Base-by-base conservation (phyloP, 2,797 vertebrate genomes). In the Oreochromis mossambicus region DNA sequence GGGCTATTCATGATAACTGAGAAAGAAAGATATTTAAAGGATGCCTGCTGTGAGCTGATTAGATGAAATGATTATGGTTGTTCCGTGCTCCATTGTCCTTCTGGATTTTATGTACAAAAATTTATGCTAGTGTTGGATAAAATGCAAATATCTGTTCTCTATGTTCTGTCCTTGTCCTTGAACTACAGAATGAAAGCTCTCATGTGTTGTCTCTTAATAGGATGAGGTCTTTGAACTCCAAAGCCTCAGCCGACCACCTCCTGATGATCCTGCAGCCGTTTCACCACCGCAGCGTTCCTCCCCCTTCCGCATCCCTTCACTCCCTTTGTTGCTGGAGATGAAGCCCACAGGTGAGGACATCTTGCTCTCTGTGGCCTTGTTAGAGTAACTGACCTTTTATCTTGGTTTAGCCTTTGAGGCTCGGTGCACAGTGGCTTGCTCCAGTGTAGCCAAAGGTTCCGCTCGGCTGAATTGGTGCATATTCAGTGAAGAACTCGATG, bases 291-390 rank as follows among this genome's bases (percentile, higher is more conserved):
- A 63, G 75, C 78, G 77, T n/a, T 82, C 89, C 75, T 77, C 83
- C 46, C 54, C 29, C 79, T n/a, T 82, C 75, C 63, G 8, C 83
- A 66, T 88, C 84, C 50, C 80, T 19, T 85, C 83, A 52, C 68
- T 87, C 38, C 84, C 94, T 32, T 87, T 92, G 83, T 87, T 89
- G 87, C 85, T 84, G 70, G 94, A 93, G 86, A 91, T 88, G 51
- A 93, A 91, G 79, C 91, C 89, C 83, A 52, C 87, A 91, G 96
- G 96, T 97, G 94, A 93, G 90, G 78, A 54, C 78, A 73, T 38
- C 24, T 56, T 15, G 4, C 76, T 83, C 21, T 82, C 77, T 9
- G 24, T 78, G 76, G 79, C 66, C 68, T 34, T 41, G 70, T 70
- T 63, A n/a, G 21, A 86, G 81, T 13, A 70, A 80, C 81, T 24